Conservation (phyloP, 2,797 vertebrate genomes). For the Dendrocincla tyrannina region DNA sequence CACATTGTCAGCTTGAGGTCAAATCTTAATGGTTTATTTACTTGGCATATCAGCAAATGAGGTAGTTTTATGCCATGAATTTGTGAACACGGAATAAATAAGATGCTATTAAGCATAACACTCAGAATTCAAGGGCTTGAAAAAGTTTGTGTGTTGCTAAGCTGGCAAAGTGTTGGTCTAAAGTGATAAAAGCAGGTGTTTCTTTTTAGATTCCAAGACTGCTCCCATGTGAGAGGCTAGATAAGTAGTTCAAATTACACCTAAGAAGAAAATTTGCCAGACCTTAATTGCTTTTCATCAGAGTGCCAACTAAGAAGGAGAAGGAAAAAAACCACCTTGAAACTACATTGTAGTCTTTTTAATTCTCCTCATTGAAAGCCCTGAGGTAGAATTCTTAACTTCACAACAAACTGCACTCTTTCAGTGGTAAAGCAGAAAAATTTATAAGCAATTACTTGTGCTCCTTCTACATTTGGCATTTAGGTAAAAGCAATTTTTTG, state of each 20-base stretch:
- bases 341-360: conserved; percentile 53
- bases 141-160: conserved; percentile 1
- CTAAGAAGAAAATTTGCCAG: conserved; percentile 66
- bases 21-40: background rate
- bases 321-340: background rate
- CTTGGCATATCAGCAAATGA: background rate
- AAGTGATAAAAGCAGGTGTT: conserved; percentile 70
- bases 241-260: conserved; percentile 75
- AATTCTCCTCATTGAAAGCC: conserved; percentile 64
- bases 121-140: conserved; percentile 17
- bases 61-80: background rate
- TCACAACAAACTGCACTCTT: conserved; percentile 44
- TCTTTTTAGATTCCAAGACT: conserved; percentile 58
- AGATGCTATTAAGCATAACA: background rate
- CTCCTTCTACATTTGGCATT: conserved; percentile 45
- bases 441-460: conserved; percentile 60
- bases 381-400: conserved; percentile 52
- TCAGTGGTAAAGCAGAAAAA: conserved; percentile 59
- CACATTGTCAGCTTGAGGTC: background rate
- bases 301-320: conserved; percentile 47
- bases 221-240: conserved; percentile 62
- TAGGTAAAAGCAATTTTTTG: conserved; percentile 59
- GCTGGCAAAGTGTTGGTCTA: conserved; percentile 28
- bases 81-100: conserved; percentile 11
- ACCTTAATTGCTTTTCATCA: conserved; percentile 74